Conservation (phyloP, 2,888 invertebrate species). For the Saturnia pavonia region DNA sequence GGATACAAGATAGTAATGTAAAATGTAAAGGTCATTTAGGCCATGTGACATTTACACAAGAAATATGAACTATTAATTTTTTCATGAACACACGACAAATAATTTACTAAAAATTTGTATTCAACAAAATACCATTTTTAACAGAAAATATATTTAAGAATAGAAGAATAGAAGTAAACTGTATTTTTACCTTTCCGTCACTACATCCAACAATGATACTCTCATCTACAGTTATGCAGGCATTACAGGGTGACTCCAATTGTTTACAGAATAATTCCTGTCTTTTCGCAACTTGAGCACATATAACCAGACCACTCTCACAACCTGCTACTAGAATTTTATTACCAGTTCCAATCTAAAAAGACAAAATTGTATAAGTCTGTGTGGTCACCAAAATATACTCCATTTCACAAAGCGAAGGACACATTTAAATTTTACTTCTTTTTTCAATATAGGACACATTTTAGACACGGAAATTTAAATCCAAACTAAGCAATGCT, state of each 20-base stretch:
- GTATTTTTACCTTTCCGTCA: conserved; percentile 75
- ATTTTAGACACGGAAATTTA: too few relatives aligned
- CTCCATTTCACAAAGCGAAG: background rate
- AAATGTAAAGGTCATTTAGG: too few relatives aligned
- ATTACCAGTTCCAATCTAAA: conserved; percentile 83
- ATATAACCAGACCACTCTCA: conserved; percentile 82
- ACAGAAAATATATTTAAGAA: background rate
- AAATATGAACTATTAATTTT: too few relatives aligned
- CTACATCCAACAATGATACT: conserved; percentile 81
- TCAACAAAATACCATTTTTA: background rate
- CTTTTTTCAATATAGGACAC: too few relatives aligned
- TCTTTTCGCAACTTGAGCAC: conserved; percentile 80
- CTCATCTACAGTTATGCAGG: conserved; percentile 74
- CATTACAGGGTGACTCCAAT: conserved; percentile 80
- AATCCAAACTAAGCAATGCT: too few relatives aligned
- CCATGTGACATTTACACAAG: too few relatives aligned
- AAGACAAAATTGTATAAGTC: conserved; percentile 29
- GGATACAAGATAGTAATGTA: too few relatives aligned
- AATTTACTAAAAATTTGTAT: background rate
- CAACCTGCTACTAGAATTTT: conserved; percentile 83
- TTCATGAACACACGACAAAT: background rate
- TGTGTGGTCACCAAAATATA: too few relatives aligned
- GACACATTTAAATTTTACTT: too few relatives aligned
- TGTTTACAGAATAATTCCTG: conserved; percentile 63
- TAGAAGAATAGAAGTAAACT: background rate